Evolutionary conservation across 2,797 vertebrate genomes (phyloP).

Genomic region (Nyctalus aviator): DNA sequence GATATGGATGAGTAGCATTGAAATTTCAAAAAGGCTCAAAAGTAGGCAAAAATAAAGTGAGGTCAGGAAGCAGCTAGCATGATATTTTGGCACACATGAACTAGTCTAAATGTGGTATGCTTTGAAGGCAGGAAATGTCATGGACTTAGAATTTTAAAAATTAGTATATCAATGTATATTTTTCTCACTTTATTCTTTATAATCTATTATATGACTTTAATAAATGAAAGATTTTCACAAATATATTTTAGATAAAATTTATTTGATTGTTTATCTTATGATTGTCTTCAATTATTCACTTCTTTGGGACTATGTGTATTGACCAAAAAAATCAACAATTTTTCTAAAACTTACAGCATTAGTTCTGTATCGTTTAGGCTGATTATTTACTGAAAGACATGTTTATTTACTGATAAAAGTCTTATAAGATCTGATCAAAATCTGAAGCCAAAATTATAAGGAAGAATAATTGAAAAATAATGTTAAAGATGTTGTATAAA

Average conservation of each 20-base stretch:
- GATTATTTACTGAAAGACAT: neutral
- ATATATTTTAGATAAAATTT: slow-evolving; percentile 9
- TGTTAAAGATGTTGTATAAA: neutral
- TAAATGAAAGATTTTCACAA: neutral
- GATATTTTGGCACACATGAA: neutral
- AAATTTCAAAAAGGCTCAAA: slow-evolving; percentile 9
- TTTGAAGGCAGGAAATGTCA: neutral
- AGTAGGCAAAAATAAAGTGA: neutral
- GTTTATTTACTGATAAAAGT: neutral
- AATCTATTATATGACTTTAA: neutral
- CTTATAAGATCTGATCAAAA: neutral
- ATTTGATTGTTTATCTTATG: neutral
- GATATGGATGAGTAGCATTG: neutral
- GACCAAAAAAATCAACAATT: slow-evolving; percentile 7
- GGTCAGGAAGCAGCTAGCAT: neutral
- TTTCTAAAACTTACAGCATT: neutral
- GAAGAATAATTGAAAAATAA: neutral
- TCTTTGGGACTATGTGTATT: neutral
- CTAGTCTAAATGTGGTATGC: neutral
- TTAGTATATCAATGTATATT: neutral
- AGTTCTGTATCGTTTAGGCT: neutral
- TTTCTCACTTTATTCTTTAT: slow-evolving; percentile 14
- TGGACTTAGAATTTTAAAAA: neutral
- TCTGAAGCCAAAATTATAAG: neutral
- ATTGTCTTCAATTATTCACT: neutral